Conservation (phyloP, 2,888 invertebrate species). For the Drosophila melanosoma region DNA sequence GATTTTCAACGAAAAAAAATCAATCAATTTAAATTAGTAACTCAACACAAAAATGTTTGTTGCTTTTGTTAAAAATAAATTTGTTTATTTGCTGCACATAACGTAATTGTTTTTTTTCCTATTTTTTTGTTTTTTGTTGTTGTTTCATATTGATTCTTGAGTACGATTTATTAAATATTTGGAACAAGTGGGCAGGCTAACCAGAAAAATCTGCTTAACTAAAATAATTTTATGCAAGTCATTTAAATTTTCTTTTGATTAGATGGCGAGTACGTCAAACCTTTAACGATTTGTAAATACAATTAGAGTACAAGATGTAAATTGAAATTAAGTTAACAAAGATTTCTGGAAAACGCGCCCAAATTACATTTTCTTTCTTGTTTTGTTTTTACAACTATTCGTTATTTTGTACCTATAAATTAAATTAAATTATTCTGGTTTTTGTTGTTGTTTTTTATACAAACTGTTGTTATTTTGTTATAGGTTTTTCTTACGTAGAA, state of each 20-base stretch:
- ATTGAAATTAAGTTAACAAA: slow-evolving; percentile 30
- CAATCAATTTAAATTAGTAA: slow-evolving; percentile 22
- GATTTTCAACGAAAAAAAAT: slow-evolving; percentile 38
- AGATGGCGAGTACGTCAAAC: slow-evolving; percentile 21
- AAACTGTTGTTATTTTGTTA: slow-evolving; percentile 42
- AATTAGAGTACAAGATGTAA: slow-evolving; percentile 12
- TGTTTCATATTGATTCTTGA: slow-evolving; percentile 30
- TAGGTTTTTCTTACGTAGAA: slow-evolving; percentile 52
- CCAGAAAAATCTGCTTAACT: slow-evolving; percentile 27
- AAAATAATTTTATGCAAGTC: not conserved
- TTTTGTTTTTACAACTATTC: slow-evolving; percentile 66
- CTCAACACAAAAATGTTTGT: slow-evolving; percentile 34
- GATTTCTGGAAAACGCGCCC: slow-evolving; percentile 48
- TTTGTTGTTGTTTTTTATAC: slow-evolving; percentile 49
- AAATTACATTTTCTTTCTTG: slow-evolving; percentile 40
- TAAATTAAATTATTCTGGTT: slow-evolving; percentile 68
- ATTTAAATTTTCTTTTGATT: slow-evolving; percentile 5
- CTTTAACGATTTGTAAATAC: slow-evolving; percentile 13
- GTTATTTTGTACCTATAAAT: slow-evolving; percentile 70
- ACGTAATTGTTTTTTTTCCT: slow-evolving; percentile 14
- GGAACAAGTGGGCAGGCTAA: slow-evolving; percentile 30
- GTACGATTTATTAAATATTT: slow-evolving; percentile 28
- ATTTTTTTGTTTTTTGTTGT: slow-evolving; percentile 12
- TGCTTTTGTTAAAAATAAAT: slow-evolving; percentile 57
- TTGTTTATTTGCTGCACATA: slow-evolving; percentile 52